Percentiles rank a stretch among this genome's conserved stretches.
Evolutionary conservation across 2,888 invertebrate genomes (phyloP).

Genomic region (Protodeltote pygarga): DNA sequence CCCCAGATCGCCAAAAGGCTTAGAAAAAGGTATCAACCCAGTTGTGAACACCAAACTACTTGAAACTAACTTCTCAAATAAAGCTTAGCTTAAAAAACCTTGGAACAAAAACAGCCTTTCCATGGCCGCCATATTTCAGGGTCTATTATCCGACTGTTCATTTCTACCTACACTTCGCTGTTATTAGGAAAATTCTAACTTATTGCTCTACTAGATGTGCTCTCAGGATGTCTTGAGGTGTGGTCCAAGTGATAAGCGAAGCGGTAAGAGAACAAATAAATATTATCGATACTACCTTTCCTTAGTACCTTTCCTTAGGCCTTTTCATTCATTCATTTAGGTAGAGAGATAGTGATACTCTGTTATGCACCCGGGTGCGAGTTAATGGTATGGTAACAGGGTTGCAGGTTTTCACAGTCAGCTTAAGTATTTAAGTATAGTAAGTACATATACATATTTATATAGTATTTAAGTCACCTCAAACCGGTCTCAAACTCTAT

Average conservation of each 20-base stretch:
- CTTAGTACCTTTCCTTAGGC: too few relatives aligned
- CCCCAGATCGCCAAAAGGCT: too few relatives aligned
- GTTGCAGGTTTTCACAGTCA: too few relatives aligned
- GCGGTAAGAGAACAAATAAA: not conserved
- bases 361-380: too few relatives aligned
- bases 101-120: slow-evolving; percentile 13
- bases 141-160: slow-evolving; percentile 48
- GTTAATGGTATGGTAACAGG: too few relatives aligned
- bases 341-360: too few relatives aligned
- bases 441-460: too few relatives aligned
- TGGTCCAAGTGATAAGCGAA: slow-evolving; percentile 40
- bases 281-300: too few relatives aligned
- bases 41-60: not conserved
- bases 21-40: not conserved
- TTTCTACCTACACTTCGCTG: slow-evolving; percentile 49
- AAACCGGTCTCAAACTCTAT: too few relatives aligned
- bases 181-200: slow-evolving; percentile 84
- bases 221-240: slow-evolving; percentile 49
- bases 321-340: too few relatives aligned
- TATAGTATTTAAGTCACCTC: too few relatives aligned
- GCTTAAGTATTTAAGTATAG: too few relatives aligned
- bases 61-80: slow-evolving; percentile 17
- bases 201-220: slow-evolving; percentile 72
- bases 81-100: slow-evolving; percentile 21
- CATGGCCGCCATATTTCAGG: slow-evolving; percentile 29